A percentile compares a stretch with the other conserved stretches of the same genome.
Conservation (phyloP, 2,888 invertebrate species). For the Chymomyza fuscimana region DNA sequence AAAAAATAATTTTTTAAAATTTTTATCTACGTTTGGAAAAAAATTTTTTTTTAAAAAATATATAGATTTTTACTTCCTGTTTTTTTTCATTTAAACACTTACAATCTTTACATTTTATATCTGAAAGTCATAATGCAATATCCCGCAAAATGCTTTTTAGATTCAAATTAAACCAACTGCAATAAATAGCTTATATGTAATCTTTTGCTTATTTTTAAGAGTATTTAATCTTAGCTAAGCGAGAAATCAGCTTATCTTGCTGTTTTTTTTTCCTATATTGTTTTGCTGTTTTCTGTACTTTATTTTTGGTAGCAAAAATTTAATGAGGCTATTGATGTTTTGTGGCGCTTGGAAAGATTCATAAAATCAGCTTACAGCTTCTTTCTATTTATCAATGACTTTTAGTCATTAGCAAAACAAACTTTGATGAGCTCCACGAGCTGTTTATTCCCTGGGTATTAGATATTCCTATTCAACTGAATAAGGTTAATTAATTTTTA, state of each 20-base stretch:
- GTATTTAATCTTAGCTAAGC: background rate
- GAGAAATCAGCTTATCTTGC: constrained; percentile 2
- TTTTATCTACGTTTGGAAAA: no score
- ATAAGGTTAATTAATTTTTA: constrained; percentile 26
- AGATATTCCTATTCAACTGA: constrained; percentile 58
- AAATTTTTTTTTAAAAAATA: no score
- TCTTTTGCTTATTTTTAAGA: background rate
- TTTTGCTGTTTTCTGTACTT: constrained; percentile 30
- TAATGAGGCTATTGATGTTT: constrained; percentile 65
- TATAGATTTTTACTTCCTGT: no score
- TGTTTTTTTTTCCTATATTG: background rate
- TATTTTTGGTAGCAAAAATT: constrained; percentile 35
- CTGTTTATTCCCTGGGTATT: constrained; percentile 61
- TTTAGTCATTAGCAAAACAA: constrained; percentile 45
- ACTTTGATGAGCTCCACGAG: constrained; percentile 64
- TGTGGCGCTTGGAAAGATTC: constrained; percentile 22
- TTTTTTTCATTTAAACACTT: no score
- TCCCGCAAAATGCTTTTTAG: no score
- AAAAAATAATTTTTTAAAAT: no score
- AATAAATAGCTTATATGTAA: background rate
- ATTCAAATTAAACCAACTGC: no score
- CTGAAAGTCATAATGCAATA: no score
- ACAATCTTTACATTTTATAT: no score
- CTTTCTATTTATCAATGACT: constrained; percentile 32
- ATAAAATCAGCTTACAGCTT: constrained; percentile 5